Evolutionary conservation across 2,888 invertebrate genomes (phyloP), one percentile per base, ranked within the genome.

Genomic region (Cepaea hortensis): DNA sequence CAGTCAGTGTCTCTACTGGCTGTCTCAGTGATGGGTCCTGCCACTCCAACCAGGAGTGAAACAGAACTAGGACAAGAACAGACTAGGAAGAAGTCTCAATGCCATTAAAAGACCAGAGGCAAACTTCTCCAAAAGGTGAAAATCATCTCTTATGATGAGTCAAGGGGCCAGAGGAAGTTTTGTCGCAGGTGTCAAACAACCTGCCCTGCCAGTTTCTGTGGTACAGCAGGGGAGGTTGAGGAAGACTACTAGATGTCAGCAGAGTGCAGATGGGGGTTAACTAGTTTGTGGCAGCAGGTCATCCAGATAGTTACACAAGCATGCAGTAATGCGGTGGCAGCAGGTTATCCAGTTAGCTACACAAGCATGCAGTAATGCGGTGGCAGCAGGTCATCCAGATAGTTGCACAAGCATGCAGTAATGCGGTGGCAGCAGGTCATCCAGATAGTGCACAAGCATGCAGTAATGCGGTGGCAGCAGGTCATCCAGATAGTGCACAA

Each of bases 161-260:
- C 91, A 73, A 96, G 96, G 6, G 91, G 93, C 75, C 97, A 87
- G 98, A 99, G 61, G 98, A 99, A 93, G 99, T 98, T 94, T 97
- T 98, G 94, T 96, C 99, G 94, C 98, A 98, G 94, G 96, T 97
- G 11, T 95, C 97, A 92, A 97, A 98, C 94, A 98, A 97, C 3
- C 97, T 98, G 92, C 98, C 97, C 61, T 98, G 98, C 95, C 98
- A 98, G 95, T 98, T 98, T 94, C 97, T 98, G 94, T 96, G 97
- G 89, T 96, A 97, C 84, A 97, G 97, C 91, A 97, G 98, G 0
- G 85, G 98, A 98, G 94, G 97, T 98, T 85, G 97, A 98, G 68
- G 97, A 97, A 91, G 98, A 98, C 94, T 87, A 7, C 87, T 84
- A 46, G 87, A 79, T 75, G 87, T 84, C 20, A 77, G 87, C 62